Evolutionary conservation across 2,797 vertebrate genomes (phyloP), one percentile per base, ranked within the genome.

Genomic region (Holocentrus rufus): DNA sequence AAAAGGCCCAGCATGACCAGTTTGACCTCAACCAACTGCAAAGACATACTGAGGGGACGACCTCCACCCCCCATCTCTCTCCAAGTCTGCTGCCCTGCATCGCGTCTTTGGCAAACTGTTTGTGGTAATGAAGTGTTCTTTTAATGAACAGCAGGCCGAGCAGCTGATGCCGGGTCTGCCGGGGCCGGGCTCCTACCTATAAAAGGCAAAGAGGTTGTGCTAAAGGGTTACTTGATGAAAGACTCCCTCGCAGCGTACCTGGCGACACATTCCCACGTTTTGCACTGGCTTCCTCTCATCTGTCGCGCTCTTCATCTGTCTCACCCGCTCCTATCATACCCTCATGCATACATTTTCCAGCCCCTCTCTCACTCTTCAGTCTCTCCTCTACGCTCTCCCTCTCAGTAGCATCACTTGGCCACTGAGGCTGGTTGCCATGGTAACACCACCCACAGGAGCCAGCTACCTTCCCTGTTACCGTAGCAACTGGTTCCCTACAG

Each of bases 401-500:
- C 88, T 90, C 89, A 89, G 90, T 92, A 90, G 80, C 86, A 94
- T 95, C 93, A 91, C 84, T 93, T 91, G 91, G 92, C 91, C 92
- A 81, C 90, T 80, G 84, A 93, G 91, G 90, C 85, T 81, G 88
- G 94, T 94, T 94, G 86, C 92, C 87, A 83, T 92, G 91, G 93
- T 87, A 93, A 94, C 93, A 81, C 92, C 91, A 92, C 93, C 93
- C 93, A 94, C 90, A 87, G 88, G 93, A 94, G 90, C 89, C 89
- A 64, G 90, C 90, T 94, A 94, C 93, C 92, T 94, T 92, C 91
- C 87, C 86, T 90, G 93, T 95, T 94, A 88, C 94, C 88, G 84
- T 93, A 92, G 94, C 93, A 94, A 94, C 94, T 89, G 87, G 87
- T 85, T 94, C 94, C 92, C 93, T 82, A 91, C 89, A 93, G 93